A percentile compares a stretch with the other conserved stretches of the same genome.
Evolutionary conservation across 35 echinoderm and acorn worm genomes (phyloP).

Genomic region (Antedon bifida): DNA sequence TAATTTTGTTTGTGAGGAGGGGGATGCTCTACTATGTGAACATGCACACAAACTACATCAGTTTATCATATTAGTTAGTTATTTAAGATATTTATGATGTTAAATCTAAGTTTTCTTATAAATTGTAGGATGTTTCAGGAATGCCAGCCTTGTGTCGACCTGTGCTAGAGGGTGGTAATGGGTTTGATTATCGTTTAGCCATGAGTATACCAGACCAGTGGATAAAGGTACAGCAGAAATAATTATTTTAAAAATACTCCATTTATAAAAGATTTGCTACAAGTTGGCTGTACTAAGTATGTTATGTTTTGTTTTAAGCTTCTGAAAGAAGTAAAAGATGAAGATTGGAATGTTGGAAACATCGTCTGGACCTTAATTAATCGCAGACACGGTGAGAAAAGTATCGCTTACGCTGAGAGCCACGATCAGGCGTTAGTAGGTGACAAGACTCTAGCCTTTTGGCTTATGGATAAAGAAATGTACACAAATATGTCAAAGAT

Average conservation of each 20-base stretch:
- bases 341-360: constrained; percentile 88
- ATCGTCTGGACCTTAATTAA: constrained; percentile 77
- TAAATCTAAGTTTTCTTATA: neutral
- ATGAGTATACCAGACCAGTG: constrained; percentile 97
- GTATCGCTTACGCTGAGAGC: constrained; percentile 81
- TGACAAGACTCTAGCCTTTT: constrained; percentile 89
- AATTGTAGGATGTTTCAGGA: constrained; percentile 76
- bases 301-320: constrained; percentile 10
- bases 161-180: constrained; percentile 56
- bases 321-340: constrained; percentile 75
- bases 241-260: no score
- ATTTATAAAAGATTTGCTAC: no score
- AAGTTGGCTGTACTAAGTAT: neutral
- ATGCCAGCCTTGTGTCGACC: constrained; percentile 89
- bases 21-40: no score
- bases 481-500: constrained; percentile 93
- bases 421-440: constrained; percentile 95
- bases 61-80: no score
- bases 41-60: no score
- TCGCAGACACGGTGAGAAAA: constrained; percentile 79
- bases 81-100: no score
- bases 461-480: constrained; percentile 98
- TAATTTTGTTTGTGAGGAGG: neutral
- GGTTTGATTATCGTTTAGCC: constrained; percentile 84
- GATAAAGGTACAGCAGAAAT: constrained; percentile 56